Evolutionary conservation across 1,140 invertebrate genomes (phyloP).

Genomic region (Polyergus mexicanus): DNA sequence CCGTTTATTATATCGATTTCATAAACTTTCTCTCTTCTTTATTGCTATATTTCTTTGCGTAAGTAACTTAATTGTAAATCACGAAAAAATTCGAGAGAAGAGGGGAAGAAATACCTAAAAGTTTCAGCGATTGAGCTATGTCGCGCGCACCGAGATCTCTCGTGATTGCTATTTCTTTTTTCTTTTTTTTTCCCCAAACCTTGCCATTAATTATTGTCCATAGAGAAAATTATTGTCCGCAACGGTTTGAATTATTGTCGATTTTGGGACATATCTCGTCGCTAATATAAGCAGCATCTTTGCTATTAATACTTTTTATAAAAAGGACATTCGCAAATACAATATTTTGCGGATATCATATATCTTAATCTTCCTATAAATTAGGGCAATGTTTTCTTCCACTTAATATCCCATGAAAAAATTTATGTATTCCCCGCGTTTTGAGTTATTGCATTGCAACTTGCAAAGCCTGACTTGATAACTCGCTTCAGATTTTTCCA

Average conservation of each 20-base stretch:
- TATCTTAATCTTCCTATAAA: slow-evolving; percentile 17
- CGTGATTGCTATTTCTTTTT: slow-evolving; percentile 1
- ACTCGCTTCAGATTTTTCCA: slow-evolving; percentile 17
- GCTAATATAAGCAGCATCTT: neutral
- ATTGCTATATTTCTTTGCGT: slow-evolving; percentile 71
- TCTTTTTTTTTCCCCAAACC: slow-evolving; percentile 56
- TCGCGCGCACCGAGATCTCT: slow-evolving; percentile 12
- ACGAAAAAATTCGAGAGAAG: slow-evolving; percentile 1
- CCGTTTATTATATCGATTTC: slow-evolving; percentile 25
- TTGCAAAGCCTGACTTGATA: slow-evolving; percentile 12
- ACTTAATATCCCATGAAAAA: neutral
- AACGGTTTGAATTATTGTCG: slow-evolving; percentile 76
- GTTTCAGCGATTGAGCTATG: slow-evolving; percentile 77
- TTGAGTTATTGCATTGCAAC: neutral
- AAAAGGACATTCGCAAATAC: slow-evolving; percentile 6
- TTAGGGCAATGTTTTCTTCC: neutral
- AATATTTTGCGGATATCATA: neutral
- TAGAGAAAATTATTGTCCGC: slow-evolving; percentile 64
- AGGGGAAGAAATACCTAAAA: slow-evolving; percentile 79
- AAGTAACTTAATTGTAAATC: slow-evolving; percentile 27
- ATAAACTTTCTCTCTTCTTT: slow-evolving; percentile 45
- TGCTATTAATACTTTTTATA: neutral
- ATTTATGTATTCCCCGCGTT: neutral
- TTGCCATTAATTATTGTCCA: slow-evolving; percentile 62
- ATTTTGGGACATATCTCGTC: slow-evolving; percentile 23